Base-by-base conservation (phyloP, 2,113 vertebrate genomes). In the Malurus cyaneus region DNA sequence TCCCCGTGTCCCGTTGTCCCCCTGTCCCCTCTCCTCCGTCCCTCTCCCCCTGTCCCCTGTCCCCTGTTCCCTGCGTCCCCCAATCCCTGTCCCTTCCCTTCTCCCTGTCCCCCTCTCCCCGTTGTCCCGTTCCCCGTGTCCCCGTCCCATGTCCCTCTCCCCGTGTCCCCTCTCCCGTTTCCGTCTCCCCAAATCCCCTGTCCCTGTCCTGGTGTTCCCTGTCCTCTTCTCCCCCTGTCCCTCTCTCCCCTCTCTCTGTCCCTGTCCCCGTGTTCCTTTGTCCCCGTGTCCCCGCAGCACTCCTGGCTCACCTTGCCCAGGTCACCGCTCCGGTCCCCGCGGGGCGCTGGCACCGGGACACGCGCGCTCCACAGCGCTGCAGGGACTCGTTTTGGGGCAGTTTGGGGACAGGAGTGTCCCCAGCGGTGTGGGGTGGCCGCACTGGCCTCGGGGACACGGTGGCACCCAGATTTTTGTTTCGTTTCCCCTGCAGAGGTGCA, bases 371-470 rank as follows among this genome's bases (percentile, higher is more conserved):
- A 70, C 36, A 2, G 74, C 0, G 11, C 20, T 0, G 32, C 69
- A 3, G 92, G 28, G 79, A 2, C 0, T 1, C 0, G 19, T 5
- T 77, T 66, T 0, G n/a, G 87, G 62, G 17, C 7, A 4, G 0
- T 42, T 24, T 5, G 52, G 69, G 69, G 15, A 29, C 59, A 9
- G 52, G 9, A 0, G 6, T 13, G 34, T 36, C n/a, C 69, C 26
- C 3, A 6, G 20, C 46, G 1, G 1, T 1, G 32, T 18, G 7
- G 14, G 19, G 18, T 0, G 31, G 53, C 39, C 13, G 44, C 4
- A 9, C 59, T 11, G 28, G 8, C 39, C 39, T 39, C 39, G 39
- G 39, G 39, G 39, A 39, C 39, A 39, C 6, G 24, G 8, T 4
- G 28, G 60, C 28, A 39, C 54, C 23, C 31, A 0, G 8, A 14